phyloP scores from a whole-genome alignment of 1,140 invertebrate genomes.

The Spodoptera litura region DNA sequence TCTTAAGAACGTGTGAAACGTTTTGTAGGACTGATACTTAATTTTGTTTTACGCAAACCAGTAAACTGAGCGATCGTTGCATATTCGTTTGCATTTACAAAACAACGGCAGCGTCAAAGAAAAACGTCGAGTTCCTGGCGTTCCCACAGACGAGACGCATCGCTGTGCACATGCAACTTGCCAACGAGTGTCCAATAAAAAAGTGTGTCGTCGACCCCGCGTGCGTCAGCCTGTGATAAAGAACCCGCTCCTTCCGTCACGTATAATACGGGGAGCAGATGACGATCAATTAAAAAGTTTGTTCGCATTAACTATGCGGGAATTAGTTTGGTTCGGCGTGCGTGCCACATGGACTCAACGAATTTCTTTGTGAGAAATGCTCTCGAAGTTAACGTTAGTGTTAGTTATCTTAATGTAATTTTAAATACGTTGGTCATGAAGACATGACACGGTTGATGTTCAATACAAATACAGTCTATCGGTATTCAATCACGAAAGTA shows the following conservation, averaged over 20 bases:
- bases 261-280: constrained; percentile 79
- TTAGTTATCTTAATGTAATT: constrained; percentile 33
- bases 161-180: constrained; percentile 73
- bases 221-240: constrained; percentile 79
- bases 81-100: constrained; percentile 55
- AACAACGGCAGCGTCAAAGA: constrained; percentile 54
- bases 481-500: too few species aligned
- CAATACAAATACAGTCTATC: neutral
- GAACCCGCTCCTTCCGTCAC: constrained; percentile 72
- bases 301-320: constrained; percentile 80
- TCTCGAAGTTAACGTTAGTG: constrained; percentile 22
- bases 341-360: constrained; percentile 78
- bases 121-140: constrained; percentile 68
- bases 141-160: constrained; percentile 75
- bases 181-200: constrained; percentile 70
- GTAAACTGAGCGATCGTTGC: constrained; percentile 47
- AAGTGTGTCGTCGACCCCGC: constrained; percentile 78
- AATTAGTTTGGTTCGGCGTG: constrained; percentile 68
- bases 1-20: constrained; percentile 52
- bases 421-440: constrained; percentile 5
- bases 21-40: constrained; percentile 37
- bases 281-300: constrained; percentile 85
- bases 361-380: constrained; percentile 59
- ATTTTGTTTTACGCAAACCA: constrained; percentile 43
- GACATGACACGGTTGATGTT: constrained; percentile 17